Base-by-base conservation (phyloP, 2,888 invertebrate species). In the Agrochola circellaris region DNA sequence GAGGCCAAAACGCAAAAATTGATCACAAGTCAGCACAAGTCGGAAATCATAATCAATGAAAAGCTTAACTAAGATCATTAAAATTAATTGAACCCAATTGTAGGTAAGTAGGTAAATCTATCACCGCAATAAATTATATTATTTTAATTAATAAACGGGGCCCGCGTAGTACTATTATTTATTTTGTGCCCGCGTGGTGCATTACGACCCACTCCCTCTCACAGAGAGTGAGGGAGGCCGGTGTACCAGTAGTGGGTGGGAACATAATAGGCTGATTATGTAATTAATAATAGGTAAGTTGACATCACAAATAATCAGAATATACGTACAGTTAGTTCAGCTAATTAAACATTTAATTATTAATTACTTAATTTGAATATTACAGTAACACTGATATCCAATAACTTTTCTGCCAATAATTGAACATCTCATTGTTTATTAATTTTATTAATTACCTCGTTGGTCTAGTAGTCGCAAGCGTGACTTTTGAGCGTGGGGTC, bases 341-440 rank as follows among this genome's bases (percentile, higher is more conserved):
- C 17, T 58, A 68, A 69, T 69, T 51, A 20, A 61, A 51, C 23
- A 34, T 23, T 7, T 26, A 45, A 79, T 20, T 17, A 77, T 56
- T 45, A 26, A 62, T n/a, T n/a, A n/a, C n/a, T 54, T 56, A 17
- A 67, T 79, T 79, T 60, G 38, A 23, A 42, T n/a, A 20, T 60
- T 34, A 54, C 4, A 58, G 45, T 67, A 34, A 30, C 48, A 42
- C 30, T 38, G 34, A 38, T 67, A 38, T 17, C 26, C 5, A 56
- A 58, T 15, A 38, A 6, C 17, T 38, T 58, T 48, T n/a, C n/a
- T n/a, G n/a, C n/a, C n/a, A n/a, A n/a, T 23, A 66, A 34, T 65
- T 45, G 2, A 17, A 2, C 26, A 26, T 23, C 23, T 26, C 3
- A n/a, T 48, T 60, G 30, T 62, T 34, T 45, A 45, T 71, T 62